These are phyloP conservation scores for Neoitamus cyanurus DNA, from an alignment of 2,888 invertebrate genomes.

Conservation along the genomic window DNA sequence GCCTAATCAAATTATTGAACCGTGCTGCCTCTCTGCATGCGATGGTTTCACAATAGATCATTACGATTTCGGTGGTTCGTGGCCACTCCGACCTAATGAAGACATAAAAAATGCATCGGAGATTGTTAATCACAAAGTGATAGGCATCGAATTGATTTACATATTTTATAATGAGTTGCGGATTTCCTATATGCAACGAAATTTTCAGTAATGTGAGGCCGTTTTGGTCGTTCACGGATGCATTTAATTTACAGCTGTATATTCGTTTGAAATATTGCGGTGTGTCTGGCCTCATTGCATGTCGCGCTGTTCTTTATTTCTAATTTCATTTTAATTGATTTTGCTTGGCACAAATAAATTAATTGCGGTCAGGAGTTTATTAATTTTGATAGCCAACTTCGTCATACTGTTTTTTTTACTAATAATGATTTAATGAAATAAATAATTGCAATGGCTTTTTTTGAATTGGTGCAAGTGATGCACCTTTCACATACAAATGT, in stretches of 20 bases:
- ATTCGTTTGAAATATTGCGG: neutral
- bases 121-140: constrained; percentile 19
- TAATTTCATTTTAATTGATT: neutral
- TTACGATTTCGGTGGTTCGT: neutral
- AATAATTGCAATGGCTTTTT: too few relatives aligned
- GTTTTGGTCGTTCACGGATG: neutral
- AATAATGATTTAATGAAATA: neutral
- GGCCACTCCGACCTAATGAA: constrained; percentile 4
- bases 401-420: too few relatives aligned
- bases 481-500: too few relatives aligned
- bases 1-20: constrained; percentile 34
- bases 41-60: neutral
- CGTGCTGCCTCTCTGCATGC: neutral
- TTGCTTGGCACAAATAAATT: neutral
- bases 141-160: neutral
- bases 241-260: neutral
- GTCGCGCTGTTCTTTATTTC: neutral
- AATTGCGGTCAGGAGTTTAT: neutral
- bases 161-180: neutral
- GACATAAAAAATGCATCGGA: constrained; percentile 9
- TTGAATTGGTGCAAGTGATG: too few relatives aligned
- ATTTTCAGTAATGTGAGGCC: neutral
- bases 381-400: too few relatives aligned
- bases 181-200: neutral
- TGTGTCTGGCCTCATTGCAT: too few relatives aligned